Base-by-base conservation (phyloP, 2,888 invertebrate genomes). In the Gortyna flavago region DNA sequence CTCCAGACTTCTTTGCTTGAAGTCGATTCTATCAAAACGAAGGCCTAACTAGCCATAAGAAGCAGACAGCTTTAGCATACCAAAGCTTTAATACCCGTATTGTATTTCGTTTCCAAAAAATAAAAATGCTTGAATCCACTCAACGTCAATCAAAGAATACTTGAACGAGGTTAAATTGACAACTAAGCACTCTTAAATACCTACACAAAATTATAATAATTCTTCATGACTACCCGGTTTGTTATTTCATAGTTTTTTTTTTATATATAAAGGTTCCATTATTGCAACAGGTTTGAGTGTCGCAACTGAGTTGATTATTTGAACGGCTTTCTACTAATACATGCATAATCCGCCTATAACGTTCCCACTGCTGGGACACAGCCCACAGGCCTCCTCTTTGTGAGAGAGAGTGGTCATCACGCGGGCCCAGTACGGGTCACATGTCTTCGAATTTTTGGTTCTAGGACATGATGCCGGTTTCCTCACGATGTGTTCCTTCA, bases 131-230 rank as follows among this genome's bases (percentile, higher is more conserved):
- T 35, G 7, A 21, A 7, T 35, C 74, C 44, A 59, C 75, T 74
- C 25, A 44, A 75, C 21, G 75, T 75, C 74, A 61, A 48, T 75
- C 59, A 75, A 38, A 25, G n/a, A 25, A 18, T 59, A 32, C 29
- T 59, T 59, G 35, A 0, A 74, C 3, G 9, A 59, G 7, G n/a
- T 7, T 35, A 21, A n/a, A 25, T 57, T 44, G 75, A 75, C 32
- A 35, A 16, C 21, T 21, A 59, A 59, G 74, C 7, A 16, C n/a
- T 59, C 8, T 44, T 44, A 4, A 5, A 73, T 13, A 29, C 41
- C 44, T 74, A 44, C 41, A 32, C 74, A 9, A 41, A 2, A 44
- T 74, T n/a, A 35, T 4, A 44, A 57, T 74, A n/a, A 18, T 6
- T 74, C 41, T 44, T 41, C 6, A 41, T 32, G 32, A 57, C 41